Percentiles rank a stretch among this genome's conserved stretches.
These are phyloP conservation scores for Apus apus DNA, from an alignment of 2,113 vertebrate genomes.

Conservation along the genomic window DNA sequence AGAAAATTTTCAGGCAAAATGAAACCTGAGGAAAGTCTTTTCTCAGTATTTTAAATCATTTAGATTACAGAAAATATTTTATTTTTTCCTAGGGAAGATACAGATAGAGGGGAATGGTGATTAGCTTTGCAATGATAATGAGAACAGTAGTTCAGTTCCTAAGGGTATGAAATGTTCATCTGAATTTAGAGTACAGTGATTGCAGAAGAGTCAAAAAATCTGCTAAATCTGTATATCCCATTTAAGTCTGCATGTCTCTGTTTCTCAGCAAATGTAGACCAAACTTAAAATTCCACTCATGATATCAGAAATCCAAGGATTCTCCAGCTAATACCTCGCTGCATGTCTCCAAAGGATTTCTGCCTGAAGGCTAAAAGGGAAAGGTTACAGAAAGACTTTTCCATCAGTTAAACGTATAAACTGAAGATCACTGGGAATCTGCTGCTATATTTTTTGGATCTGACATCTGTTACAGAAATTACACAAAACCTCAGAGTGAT, in stretches of 20 bases:
- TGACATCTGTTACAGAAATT: neutral
- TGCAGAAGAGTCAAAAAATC: conserved; percentile 21
- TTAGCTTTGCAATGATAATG: conserved; percentile 42
- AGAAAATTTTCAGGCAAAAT: neutral
- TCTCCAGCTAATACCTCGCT: neutral
- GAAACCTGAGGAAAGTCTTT: neutral
- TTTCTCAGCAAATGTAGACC: conserved; percentile 14
- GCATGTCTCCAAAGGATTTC: neutral
- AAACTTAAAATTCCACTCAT: conserved; percentile 1
- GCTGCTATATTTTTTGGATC: neutral
- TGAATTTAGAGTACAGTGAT: conserved; percentile 30
- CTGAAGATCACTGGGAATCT: neutral
- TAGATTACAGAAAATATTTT: neutral
- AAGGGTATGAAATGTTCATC: conserved; percentile 55
- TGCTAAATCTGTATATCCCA: conserved; percentile 21
- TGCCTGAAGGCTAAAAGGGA: neutral
- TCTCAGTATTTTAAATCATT: neutral
- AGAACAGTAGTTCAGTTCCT: conserved; percentile 61
- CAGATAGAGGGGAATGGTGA: neutral
- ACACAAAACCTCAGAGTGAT: neutral
- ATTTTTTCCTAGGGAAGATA: neutral
- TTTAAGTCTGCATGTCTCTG: neutral
- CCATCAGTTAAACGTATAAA: neutral
- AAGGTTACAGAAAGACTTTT: neutral
- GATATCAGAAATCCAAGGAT: neutral